phyloP scores from a whole-genome alignment of 2,888 invertebrate genomes.

The Coremacera marginata region DNA sequence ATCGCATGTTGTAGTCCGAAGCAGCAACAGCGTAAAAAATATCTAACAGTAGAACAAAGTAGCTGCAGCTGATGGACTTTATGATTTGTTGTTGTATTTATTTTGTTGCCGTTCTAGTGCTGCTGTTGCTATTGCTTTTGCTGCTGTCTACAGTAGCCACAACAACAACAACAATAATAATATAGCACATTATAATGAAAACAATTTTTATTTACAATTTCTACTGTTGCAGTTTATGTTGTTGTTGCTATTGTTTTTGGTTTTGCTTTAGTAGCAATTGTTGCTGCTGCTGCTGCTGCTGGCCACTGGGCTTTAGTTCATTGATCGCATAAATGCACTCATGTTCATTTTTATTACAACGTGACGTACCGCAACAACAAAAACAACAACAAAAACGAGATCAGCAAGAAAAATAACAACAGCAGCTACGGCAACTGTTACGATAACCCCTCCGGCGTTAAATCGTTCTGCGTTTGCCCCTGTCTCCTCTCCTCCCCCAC shows the following conservation, averaged over 20 bases:
- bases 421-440: neutral
- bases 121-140: too few relatives aligned
- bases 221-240: neutral
- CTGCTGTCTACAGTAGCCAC: too few relatives aligned
- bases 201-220: conserved; percentile 18
- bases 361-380: conserved; percentile 9
- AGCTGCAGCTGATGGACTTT: too few relatives aligned
- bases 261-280: neutral
- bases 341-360: conserved; percentile 13
- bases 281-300: neutral
- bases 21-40: too few relatives aligned
- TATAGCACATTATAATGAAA: conserved; percentile 9
- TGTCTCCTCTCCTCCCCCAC: too few relatives aligned
- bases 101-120: too few relatives aligned
- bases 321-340: conserved; percentile 20
- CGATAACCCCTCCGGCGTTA: neutral
- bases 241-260: neutral
- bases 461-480: neutral
- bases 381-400: neutral
- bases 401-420: neutral
- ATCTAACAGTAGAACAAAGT: too few relatives aligned
- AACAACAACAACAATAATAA: neutral
- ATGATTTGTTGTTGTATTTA: too few relatives aligned
- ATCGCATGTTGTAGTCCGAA: too few relatives aligned
- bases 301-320: conserved; percentile 24